A percentile compares a stretch with the other conserved stretches of the same genome.
Evolutionary conservation across 2,888 invertebrate genomes (phyloP).

Genomic region (Ophioninae sp.): DNA sequence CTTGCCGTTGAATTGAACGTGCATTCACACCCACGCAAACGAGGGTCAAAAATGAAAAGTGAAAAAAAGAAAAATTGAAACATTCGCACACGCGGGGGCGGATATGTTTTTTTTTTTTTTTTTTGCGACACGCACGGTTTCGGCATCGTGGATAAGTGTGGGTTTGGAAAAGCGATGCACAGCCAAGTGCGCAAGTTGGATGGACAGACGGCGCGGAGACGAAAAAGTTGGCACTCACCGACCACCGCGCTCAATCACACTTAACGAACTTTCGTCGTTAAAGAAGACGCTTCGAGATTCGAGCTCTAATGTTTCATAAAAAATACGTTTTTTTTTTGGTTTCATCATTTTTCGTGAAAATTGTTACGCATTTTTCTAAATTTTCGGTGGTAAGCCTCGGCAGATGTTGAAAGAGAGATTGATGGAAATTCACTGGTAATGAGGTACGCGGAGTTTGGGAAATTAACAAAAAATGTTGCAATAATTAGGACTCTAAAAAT

Average conservation of each 20-base stretch:
- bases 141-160: slow-evolving; percentile 9
- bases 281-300: neutral
- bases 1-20: slow-evolving; percentile 60
- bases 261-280: slow-evolving; percentile 73
- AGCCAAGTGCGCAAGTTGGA: slow-evolving; percentile 27
- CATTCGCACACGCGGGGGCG: slow-evolving; percentile 36
- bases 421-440: neutral
- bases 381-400: neutral
- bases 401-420: neutral
- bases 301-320: slow-evolving; percentile 4
- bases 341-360: neutral
- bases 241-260: slow-evolving; percentile 50
- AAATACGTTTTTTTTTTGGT: neutral
- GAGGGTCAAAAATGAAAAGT: too few relatives aligned
- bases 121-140: slow-evolving; percentile 56
- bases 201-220: slow-evolving; percentile 37
- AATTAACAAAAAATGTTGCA: too few relatives aligned
- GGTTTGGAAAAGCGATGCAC: slow-evolving; percentile 20
- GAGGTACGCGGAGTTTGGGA: too few relatives aligned
- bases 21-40: slow-evolving; percentile 57
- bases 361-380: neutral
- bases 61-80: slow-evolving; percentile 12
- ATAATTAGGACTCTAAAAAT: too few relatives aligned
- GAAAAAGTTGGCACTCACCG: slow-evolving; percentile 40
- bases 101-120: slow-evolving; percentile 57